Evolutionary conservation across 2,113 vertebrate species (phyloP).

Genomic region (Scortum barcoo): DNA sequence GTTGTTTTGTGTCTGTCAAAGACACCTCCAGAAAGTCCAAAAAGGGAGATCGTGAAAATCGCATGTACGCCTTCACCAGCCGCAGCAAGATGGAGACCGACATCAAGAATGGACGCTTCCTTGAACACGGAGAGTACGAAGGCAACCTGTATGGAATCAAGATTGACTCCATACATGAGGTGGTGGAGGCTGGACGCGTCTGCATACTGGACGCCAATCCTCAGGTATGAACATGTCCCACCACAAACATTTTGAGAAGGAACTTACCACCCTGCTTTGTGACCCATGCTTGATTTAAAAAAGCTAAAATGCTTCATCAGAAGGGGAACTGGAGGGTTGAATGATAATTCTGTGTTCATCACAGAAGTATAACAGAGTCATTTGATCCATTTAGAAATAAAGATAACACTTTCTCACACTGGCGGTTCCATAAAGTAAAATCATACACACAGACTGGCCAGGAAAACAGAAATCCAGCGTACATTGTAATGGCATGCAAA

Average conservation of each 20-base stretch:
- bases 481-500: background rate
- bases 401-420: too few species aligned
- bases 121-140: constrained; percentile 96
- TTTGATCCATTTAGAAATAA: too few species aligned
- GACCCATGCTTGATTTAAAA: background rate
- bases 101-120: constrained; percentile 91
- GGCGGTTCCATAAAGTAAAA: background rate
- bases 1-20: constrained; percentile 55
- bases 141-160: constrained; percentile 95
- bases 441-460: background rate
- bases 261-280: background rate
- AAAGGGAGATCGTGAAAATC: constrained; percentile 89
- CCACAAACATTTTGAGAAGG: background rate
- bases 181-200: constrained; percentile 92
- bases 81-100: constrained; percentile 94
- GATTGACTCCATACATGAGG: constrained; percentile 94
- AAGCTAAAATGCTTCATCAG: background rate
- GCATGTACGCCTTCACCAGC: constrained; percentile 92
- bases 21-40: constrained; percentile 94
- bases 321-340: background rate
- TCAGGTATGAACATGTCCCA: constrained; percentile 83
- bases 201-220: constrained; percentile 96
- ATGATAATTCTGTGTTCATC: too few species aligned
- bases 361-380: too few species aligned
- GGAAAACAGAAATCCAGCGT: background rate